Conservation (phyloP, 2,888 invertebrate species). For the Himalopsyche anomala region DNA sequence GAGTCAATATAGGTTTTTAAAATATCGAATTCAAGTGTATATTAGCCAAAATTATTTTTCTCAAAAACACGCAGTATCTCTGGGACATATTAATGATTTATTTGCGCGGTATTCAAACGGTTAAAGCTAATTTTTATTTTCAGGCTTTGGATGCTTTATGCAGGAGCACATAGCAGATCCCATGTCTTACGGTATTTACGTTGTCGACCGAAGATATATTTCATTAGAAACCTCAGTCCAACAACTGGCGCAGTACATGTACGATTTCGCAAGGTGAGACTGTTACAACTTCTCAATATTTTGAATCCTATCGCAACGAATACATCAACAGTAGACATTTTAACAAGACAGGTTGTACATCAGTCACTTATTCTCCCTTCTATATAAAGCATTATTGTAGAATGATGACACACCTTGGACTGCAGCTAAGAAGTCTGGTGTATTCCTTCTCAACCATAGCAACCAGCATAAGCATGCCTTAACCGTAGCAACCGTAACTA, state of each 20-base stretch:
- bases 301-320: background rate
- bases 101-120: no score
- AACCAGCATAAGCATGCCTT: background rate
- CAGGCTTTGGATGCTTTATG: constrained; percentile 99
- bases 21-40: no score
- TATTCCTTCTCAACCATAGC: no score
- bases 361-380: background rate
- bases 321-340: background rate
- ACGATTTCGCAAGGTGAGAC: constrained; percentile 86
- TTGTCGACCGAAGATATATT: constrained; percentile 95
- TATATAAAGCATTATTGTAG: no score
- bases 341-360: background rate
- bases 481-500: background rate
- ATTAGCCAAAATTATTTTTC: no score
- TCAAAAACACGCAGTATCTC: no score
- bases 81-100: no score
- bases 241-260: constrained; percentile 94
- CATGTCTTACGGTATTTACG: constrained; percentile 98
- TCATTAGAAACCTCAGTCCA: constrained; percentile 93
- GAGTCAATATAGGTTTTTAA: no score
- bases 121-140: constrained; percentile 56
- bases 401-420: no score
- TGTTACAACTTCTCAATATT: background rate
- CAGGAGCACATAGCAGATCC: constrained; percentile 98
- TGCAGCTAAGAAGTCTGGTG: background rate